Base-by-base conservation (phyloP, 2,113 vertebrate species). In the Protobothrops flavoviridis region DNA sequence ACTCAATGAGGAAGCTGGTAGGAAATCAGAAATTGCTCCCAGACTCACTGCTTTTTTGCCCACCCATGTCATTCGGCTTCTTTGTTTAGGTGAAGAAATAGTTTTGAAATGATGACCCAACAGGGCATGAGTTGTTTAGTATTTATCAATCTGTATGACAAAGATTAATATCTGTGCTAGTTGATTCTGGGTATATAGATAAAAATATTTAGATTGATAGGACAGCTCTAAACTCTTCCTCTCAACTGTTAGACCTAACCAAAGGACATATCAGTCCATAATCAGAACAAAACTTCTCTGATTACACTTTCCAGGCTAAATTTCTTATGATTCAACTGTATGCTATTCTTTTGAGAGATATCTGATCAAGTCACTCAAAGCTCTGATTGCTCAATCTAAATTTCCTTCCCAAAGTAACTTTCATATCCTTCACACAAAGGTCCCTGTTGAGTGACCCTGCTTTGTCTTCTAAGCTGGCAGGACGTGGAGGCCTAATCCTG, bases 131-230 rank as follows among this genome's bases (percentile, higher is more conserved):
- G 61, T 69, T 69, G 29, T 69, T 1, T 69, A n/a, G 29, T 39
- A 39, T 81, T 81, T 39, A 6, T 81, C 69, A 39, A 21, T 39
- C 6, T 81, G 33, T 3, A 39, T 94, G 55, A 69, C 91, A 29
- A 91, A 8, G 39, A 93, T 33, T 50, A 85, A 24, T 3, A 0
- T 85, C 91, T n/a, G 56, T 90, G 88, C 10, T 53, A 55, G 13
- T 13, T 33, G 87, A 52, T 61, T 94, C 87, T 94, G 43, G 53
- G 39, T 52, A 90, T 94, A 93, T 85, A 74, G 53, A 91, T 48
- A 91, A 94, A 85, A 21, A 57, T 56, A 10, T 91, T 95, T 61
- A 39, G 6, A 39, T 2, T 20, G 69, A 81, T 39, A 15, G 6
- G 33, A 39, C n/a, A 74, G 69, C 15, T 39, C n/a, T 74, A 39